A percentile compares a stretch with the other conserved stretches of the same genome.
These are phyloP conservation scores for Amphiprion percula DNA, from an alignment of 2,113 vertebrate species.

Conservation along the genomic window DNA sequence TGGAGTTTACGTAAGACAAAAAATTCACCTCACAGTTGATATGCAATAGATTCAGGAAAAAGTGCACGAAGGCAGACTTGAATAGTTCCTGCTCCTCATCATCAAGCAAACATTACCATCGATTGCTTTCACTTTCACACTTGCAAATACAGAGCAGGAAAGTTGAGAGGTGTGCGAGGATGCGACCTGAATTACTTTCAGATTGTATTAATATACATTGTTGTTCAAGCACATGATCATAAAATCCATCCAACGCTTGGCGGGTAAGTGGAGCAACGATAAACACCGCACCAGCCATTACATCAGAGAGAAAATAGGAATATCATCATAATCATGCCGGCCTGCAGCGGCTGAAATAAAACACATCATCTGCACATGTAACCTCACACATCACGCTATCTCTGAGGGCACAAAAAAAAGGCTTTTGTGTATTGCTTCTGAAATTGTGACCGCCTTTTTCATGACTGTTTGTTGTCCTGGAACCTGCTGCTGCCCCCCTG, in stretches of 20 bases:
- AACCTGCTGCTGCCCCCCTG: background rate
- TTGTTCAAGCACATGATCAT: background rate
- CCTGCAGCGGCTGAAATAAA: conserved; percentile 15
- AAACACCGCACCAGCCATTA: background rate
- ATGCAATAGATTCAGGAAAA: background rate
- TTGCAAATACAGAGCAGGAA: background rate
- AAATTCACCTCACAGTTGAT: background rate
- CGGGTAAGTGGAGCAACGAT: background rate
- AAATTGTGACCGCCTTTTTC: background rate
- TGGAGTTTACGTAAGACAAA: background rate
- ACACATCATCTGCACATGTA: background rate
- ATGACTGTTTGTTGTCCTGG: conserved; percentile 10
- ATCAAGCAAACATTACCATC: background rate
- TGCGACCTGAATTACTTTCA: background rate
- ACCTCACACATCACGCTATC: background rate
- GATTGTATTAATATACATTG: background rate
- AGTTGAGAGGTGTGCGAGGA: background rate
- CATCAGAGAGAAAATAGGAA: background rate
- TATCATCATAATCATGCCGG: background rate
- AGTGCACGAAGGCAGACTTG: background rate
- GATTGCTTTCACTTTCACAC: background rate
- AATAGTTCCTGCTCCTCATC: background rate
- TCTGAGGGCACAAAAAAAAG: conserved; percentile 6
- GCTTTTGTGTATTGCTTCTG: background rate
- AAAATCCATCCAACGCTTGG: background rate